Evolutionary conservation across 2,113 vertebrate genomes (phyloP).

Genomic region (Vulpes ferrilata): DNA sequence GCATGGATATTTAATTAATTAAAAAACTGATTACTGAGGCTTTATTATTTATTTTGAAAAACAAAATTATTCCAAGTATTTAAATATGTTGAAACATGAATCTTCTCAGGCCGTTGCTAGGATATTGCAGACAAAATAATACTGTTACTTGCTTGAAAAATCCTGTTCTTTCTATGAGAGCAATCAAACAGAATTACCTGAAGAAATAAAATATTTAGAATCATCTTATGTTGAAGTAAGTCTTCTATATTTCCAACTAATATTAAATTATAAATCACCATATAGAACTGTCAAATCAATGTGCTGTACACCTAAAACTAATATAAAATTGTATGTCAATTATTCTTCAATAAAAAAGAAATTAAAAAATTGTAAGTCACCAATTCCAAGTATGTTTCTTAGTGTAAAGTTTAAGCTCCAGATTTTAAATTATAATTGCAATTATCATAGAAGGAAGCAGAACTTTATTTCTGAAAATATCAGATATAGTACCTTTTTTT

Average conservation of each 20-base stretch:
- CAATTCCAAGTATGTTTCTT: neutral
- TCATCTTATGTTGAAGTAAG: neutral
- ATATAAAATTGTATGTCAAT: neutral
- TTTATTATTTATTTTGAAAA: slow-evolving; percentile 68
- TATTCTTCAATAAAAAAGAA: neutral
- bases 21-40: slow-evolving; percentile 40
- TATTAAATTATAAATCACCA: slow-evolving; percentile 28
- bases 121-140: slow-evolving; percentile 60
- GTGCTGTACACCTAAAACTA: neutral
- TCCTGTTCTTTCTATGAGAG: neutral
- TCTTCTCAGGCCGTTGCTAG: slow-evolving; percentile 12
- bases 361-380: slow-evolving; percentile 35
- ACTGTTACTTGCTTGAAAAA: slow-evolving; percentile 39
- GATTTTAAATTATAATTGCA: neutral
- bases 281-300: neutral
- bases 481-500: neutral
- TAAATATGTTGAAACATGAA: slow-evolving; percentile 22
- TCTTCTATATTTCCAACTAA: neutral
- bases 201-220: slow-evolving; percentile 64
- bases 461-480: slow-evolving; percentile 32
- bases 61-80: slow-evolving; percentile 46
- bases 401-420: neutral
- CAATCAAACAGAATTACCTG: slow-evolving; percentile 45
- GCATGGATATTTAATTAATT: slow-evolving; percentile 55
- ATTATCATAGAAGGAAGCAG: slow-evolving; percentile 24